Percentiles rank a stretch among this genome's conserved stretches.
Evolutionary conservation across 2,797 vertebrate genomes (phyloP).

Genomic region (Microcaecilia unicolor): DNA sequence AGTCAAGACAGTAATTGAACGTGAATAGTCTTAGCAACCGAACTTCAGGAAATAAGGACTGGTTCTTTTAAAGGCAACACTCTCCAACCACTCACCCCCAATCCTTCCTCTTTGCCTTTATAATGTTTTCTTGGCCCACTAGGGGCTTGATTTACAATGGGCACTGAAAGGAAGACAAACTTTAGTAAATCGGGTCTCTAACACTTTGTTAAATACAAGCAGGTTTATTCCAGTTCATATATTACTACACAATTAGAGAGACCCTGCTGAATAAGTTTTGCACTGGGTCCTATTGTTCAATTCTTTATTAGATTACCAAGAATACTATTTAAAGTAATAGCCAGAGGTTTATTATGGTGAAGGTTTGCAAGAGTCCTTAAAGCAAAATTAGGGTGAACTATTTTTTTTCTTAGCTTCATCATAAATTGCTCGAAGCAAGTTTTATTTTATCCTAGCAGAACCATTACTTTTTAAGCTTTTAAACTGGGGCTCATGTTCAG

Average conservation of each 20-base stretch:
- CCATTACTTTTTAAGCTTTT: too few relatives aligned
- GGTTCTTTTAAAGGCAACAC: slow-evolving; percentile 9
- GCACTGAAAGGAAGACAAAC: too few relatives aligned
- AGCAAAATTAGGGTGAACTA: too few relatives aligned
- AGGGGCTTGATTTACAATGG: too few relatives aligned
- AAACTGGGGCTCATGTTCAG: too few relatives aligned
- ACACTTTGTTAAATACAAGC: slow-evolving; percentile 9
- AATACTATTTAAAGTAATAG: slow-evolving; percentile 14
- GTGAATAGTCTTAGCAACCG: slow-evolving; percentile 17
- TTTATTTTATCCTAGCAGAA: too few relatives aligned
- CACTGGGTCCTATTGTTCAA: slow-evolving; percentile 14
- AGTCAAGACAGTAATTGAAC: slow-evolving; percentile 15
- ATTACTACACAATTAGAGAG: slow-evolving; percentile 18
- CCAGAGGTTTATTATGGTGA: too few relatives aligned
- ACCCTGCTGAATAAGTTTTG: slow-evolving; percentile 27
- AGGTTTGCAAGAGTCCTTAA: too few relatives aligned
- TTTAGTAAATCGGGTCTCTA: too few relatives aligned
- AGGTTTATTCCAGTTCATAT: slow-evolving; percentile 10
- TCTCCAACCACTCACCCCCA: neutral
- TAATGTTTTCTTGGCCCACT: neutral
- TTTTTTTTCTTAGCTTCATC: too few relatives aligned
- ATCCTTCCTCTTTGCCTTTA: neutral
- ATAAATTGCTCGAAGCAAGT: too few relatives aligned
- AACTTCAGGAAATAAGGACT: slow-evolving; percentile 5
- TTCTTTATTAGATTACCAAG: slow-evolving; percentile 35